A percentile compares a stretch with the other conserved stretches of the same genome.
These are phyloP conservation scores for Metallyticus violacea DNA, from an alignment of 2,888 invertebrate genomes.

Conservation along the genomic window DNA sequence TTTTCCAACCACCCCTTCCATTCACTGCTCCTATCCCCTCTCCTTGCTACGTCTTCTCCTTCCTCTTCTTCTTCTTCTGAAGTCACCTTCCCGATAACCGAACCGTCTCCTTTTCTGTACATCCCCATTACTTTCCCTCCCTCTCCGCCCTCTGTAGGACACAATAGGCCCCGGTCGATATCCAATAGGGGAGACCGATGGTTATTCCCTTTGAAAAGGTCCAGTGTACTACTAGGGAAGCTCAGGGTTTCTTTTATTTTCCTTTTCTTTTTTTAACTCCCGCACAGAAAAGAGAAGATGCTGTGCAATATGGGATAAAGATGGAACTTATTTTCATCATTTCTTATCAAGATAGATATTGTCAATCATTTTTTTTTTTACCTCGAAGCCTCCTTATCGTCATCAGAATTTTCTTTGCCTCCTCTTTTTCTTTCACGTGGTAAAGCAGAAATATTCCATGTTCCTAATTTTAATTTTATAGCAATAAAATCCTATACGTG, in stretches of 20 bases:
- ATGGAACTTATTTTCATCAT: neutral
- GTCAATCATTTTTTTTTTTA: neutral
- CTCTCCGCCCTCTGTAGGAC: neutral
- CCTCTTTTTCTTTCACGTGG: too few species aligned
- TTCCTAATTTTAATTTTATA: too few species aligned
- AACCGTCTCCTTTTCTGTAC: neutral
- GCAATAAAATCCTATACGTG: too few species aligned
- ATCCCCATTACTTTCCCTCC: neutral
- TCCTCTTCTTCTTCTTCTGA: neutral
- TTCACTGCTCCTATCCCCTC: neutral
- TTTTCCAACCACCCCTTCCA: neutral
- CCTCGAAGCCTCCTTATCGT: too few species aligned
- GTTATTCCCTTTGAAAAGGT: neutral
- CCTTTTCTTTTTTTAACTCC: neutral
- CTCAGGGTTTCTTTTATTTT: neutral
- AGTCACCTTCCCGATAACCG: slow-evolving; percentile 2
- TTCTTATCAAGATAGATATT: neutral
- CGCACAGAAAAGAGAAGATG: neutral
- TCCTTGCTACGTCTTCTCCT: neutral
- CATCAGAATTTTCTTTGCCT: too few species aligned
- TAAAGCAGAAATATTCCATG: too few species aligned
- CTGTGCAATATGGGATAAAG: neutral
- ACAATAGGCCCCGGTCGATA: slow-evolving; percentile 6
- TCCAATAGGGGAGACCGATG: neutral
- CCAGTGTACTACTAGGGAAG: neutral